phyloP scores from a whole-genome alignment of 1,140 invertebrate genomes.

The Teleogryllus occipitalis region DNA sequence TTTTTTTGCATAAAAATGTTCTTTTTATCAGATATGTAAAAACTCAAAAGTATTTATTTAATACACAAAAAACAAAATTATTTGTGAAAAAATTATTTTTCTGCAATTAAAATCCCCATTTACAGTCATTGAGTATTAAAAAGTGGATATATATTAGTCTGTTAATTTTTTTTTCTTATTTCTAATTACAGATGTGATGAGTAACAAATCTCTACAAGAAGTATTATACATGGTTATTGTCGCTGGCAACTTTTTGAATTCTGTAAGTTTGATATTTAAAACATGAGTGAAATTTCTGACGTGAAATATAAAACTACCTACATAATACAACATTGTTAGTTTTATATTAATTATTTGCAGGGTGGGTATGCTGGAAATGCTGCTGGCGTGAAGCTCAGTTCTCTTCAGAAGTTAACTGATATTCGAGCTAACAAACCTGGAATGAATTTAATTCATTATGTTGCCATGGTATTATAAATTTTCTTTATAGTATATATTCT shows the following conservation, averaged over 20 bases:
- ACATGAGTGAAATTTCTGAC: neutral
- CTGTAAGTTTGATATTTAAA: constrained; percentile 45
- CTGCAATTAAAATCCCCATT: no score
- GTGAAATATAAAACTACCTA: neutral
- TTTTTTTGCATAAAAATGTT: no score
- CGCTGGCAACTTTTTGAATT: constrained; percentile 91
- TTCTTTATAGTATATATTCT: neutral
- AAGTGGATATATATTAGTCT: no score
- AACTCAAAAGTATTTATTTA: neutral
- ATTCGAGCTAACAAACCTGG: constrained; percentile 94
- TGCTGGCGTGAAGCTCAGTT: constrained; percentile 89
- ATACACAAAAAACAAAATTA: no score
- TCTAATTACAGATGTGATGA: constrained; percentile 55
- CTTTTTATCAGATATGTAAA: neutral
- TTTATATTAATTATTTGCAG: constrained; percentile 37
- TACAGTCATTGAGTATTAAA: no score
- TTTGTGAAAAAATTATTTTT: no score
- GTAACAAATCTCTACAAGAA: constrained; percentile 71
- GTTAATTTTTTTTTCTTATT: neutral
- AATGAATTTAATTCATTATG: constrained; percentile 94
- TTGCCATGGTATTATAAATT: constrained; percentile 59
- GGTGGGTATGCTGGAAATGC: constrained; percentile 97
- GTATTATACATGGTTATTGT: constrained; percentile 87
- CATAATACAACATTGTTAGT: neutral
- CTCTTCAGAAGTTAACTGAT: constrained; percentile 90